These are phyloP conservation scores for Dendrolimus houi DNA, from an alignment of 2,888 invertebrate genomes.

Conservation along the genomic window DNA sequence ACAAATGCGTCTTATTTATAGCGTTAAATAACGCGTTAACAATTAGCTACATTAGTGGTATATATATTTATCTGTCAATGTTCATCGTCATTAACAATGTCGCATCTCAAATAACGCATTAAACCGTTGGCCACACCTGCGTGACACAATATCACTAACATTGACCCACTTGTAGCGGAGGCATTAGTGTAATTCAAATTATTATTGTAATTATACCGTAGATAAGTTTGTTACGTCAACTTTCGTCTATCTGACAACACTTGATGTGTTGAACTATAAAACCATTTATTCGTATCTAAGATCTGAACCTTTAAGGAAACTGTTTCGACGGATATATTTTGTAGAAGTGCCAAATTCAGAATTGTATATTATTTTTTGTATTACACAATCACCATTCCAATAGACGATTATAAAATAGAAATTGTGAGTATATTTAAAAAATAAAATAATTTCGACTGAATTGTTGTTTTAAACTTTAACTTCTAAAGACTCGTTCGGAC, in stretches of 20 bases:
- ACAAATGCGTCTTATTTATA: no score
- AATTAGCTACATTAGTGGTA: no score
- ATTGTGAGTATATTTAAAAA: slow-evolving; percentile 46
- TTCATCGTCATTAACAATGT: no score
- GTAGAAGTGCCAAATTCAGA: slow-evolving; percentile 58
- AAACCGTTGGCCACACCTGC: no score
- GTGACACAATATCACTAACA: no score
- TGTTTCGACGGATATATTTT: slow-evolving; percentile 36
- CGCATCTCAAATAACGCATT: no score
- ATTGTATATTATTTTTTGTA: slow-evolving; percentile 33
- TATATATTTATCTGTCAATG: no score
- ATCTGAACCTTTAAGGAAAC: slow-evolving; percentile 55
- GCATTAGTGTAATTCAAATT: no score
- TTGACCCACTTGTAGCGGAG: no score
- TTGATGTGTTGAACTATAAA: slow-evolving; percentile 34
- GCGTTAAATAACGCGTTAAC: no score
- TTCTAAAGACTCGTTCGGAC: no score
- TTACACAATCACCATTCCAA: slow-evolving; percentile 61
- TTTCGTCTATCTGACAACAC: slow-evolving; percentile 47
- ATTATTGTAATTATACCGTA: slow-evolving; percentile 21
- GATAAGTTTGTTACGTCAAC: slow-evolving; percentile 53
- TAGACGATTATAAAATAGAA: slow-evolving; percentile 33
- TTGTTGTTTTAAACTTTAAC: slow-evolving; percentile 20
- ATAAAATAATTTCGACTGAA: slow-evolving; percentile 68
- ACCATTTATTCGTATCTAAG: slow-evolving; percentile 53